Evolutionary conservation across 2,113 vertebrate genomes (phyloP).

Genomic region (Atrichornis clamosus): DNA sequence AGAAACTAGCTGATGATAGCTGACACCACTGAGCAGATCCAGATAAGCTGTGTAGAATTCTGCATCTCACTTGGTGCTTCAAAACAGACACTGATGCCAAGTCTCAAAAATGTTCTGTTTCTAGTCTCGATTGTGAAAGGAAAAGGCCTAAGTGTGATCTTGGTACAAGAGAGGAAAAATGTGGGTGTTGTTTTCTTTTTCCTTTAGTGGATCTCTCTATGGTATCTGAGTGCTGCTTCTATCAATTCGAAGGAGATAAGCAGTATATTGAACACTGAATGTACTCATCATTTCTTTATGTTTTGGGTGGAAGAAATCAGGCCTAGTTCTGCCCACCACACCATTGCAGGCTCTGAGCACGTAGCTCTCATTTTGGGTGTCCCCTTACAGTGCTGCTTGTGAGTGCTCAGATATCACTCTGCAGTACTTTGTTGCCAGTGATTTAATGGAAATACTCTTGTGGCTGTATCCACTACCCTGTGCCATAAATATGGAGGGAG

Average conservation of each 20-base stretch:
- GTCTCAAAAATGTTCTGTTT: not conserved
- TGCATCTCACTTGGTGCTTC: not conserved
- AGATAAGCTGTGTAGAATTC: not conserved
- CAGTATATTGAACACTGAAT: not conserved
- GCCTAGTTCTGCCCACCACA: fast-evolving
- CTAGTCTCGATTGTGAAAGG: not conserved
- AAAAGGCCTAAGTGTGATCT: not conserved
- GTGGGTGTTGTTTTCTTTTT: not conserved
- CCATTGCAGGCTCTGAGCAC: not conserved
- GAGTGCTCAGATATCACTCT: fast-evolving
- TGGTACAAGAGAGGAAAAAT: not conserved
- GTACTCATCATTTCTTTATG: not conserved
- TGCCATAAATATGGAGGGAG: not conserved
- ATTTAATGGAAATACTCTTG: fast-evolving
- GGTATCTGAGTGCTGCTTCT: not conserved
- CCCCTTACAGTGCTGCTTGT: not conserved
- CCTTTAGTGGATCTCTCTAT: not conserved
- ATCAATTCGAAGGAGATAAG: not conserved
- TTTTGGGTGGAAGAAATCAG: not conserved
- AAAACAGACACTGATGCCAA: not conserved
- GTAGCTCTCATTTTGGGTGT: not conserved
- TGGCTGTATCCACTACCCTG: not conserved
- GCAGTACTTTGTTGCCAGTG: not conserved
- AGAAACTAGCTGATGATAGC: not conserved
- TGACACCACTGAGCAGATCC: not conserved